Evolutionary conservation across 2,888 invertebrate genomes (phyloP), one percentile per base, ranked within the genome.

Genomic region (Aquatica leii): DNA sequence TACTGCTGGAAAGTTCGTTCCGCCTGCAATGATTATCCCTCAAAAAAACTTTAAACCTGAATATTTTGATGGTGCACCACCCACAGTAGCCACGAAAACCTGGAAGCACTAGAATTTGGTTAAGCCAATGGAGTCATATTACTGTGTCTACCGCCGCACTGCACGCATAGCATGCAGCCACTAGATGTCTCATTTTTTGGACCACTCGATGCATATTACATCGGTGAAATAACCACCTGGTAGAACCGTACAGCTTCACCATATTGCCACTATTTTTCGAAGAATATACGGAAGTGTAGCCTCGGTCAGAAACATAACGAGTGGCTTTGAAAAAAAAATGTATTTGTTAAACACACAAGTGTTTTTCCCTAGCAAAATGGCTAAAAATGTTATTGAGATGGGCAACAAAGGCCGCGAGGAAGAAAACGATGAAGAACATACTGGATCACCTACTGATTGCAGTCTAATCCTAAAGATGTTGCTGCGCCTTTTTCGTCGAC

Each of bases 1-100:
- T 69, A 78, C 78, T 1, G 56, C 59, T 71, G 37, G 12, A 37
- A 37, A 37, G 4, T 37, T 37, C 9, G 37, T 37, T 37, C 37
- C 37, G 37, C 11, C 37, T 37, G 11, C 37, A 37, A 11, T 37
- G 2, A 6, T 37, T 31, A 31, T 9, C 31, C 31, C 31, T n/a
- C n/a, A n/a, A n/a, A n/a, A n/a, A n/a, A n/a, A n/a, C n/a, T n/a
- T n/a, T n/a, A n/a, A n/a, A n/a, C n/a, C n/a, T n/a, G n/a, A n/a
- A n/a, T n/a, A n/a, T n/a, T n/a, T n/a, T n/a, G n/a, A n/a, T n/a
- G n/a, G n/a, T n/a, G n/a, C n/a, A n/a, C n/a, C n/a, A n/a, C n/a
- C n/a, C n/a, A n/a, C n/a, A n/a, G n/a, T n/a, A n/a, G n/a, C n/a
- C n/a, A n/a, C n/a, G n/a, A n/a, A n/a, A n/a, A n/a, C 2, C 24